Conservation (phyloP, 2,888 invertebrate species). For the Lasioglossum leucozonium region DNA sequence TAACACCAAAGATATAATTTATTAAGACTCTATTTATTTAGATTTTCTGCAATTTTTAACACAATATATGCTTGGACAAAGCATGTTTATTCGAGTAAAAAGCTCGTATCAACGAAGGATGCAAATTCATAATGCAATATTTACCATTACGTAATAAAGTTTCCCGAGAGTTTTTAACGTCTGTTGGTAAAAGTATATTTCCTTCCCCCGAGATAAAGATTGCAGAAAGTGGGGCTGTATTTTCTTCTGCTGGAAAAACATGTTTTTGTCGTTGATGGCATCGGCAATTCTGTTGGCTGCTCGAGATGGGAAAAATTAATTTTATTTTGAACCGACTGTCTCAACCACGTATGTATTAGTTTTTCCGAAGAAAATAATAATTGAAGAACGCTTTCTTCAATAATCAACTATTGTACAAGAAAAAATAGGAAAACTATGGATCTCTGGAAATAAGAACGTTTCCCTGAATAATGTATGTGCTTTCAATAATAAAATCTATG, state of each 20-base stretch:
- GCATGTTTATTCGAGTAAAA: not conserved
- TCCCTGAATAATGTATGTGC: not conserved
- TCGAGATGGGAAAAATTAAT: not conserved
- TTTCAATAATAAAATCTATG: not conserved
- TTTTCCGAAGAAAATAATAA: not conserved
- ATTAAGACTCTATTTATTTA: no score
- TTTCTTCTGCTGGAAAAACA: not conserved
- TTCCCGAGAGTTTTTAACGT: not conserved
- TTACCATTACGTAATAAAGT: not conserved
- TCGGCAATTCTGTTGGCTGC: not conserved
- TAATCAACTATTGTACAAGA: not conserved
- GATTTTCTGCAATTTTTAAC: no score
- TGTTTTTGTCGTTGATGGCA: conserved; percentile 6
- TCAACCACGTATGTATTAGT: not conserved
- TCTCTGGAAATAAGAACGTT: not conserved
- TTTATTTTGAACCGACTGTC: not conserved
- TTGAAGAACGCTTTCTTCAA: not conserved
- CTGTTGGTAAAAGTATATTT: not conserved
- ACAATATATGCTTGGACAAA: no score
- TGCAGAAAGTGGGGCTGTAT: not conserved
- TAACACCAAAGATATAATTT: no score
- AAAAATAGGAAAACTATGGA: not conserved
- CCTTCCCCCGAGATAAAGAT: not conserved
- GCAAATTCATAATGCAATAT: not conserved
- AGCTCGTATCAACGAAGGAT: not conserved